phyloP scores from a whole-genome alignment of 1,140 invertebrate genomes.

The Panonychus citri region DNA sequence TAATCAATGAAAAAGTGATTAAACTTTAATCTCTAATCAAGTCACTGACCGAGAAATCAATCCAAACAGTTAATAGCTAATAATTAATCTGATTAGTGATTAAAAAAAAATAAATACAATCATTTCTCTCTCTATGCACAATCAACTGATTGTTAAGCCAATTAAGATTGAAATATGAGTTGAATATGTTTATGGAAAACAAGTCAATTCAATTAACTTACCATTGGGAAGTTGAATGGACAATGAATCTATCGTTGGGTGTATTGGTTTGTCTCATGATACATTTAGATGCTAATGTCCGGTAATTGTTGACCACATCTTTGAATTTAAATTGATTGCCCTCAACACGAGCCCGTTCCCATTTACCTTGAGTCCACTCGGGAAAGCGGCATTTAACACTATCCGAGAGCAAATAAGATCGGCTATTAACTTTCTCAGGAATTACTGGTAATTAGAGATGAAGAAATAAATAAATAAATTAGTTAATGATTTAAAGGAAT shows the following conservation, averaged over 20 bases:
- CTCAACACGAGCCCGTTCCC: constrained; percentile 34
- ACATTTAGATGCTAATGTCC: constrained; percentile 37
- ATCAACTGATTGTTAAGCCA: background rate
- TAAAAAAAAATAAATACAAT: too few species aligned
- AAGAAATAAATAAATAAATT: background rate
- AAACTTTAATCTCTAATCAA: too few species aligned
- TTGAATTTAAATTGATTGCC: constrained; percentile 35
- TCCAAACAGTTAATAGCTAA: too few species aligned
- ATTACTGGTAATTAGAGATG: background rate
- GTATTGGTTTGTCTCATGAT: constrained; percentile 16
- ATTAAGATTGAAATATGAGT: background rate
- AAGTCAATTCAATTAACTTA: constrained; percentile 11
- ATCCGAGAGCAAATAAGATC: constrained; percentile 6
- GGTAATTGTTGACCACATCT: constrained; percentile 34
- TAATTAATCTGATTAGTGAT: too few species aligned
- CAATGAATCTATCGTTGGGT: constrained; percentile 26
- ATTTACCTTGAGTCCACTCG: constrained; percentile 37
- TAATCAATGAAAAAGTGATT: too few species aligned
- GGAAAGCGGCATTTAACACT: constrained; percentile 29
- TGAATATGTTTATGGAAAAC: background rate
- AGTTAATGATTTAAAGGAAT: background rate
- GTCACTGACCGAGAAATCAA: too few species aligned
- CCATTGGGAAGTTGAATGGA: constrained; percentile 32
- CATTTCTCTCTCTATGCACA: too few species aligned
- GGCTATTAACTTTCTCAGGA: background rate